Conservation (phyloP, 2,113 vertebrate genomes). For the Platycercus adscitus region DNA sequence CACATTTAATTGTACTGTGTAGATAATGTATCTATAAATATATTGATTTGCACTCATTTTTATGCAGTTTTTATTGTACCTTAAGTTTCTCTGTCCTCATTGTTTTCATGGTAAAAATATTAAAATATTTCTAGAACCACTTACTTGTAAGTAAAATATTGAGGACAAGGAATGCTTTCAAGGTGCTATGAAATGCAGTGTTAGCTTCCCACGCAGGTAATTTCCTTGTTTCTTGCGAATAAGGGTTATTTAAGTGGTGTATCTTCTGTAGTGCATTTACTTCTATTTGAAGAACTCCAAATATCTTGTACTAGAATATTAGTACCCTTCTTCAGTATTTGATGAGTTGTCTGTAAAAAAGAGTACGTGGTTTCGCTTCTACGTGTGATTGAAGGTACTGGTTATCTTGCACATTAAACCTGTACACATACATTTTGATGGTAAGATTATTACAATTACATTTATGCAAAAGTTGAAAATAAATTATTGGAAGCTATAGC, state of each 20-base stretch:
- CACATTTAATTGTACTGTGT: not conserved
- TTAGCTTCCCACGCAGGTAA: not conserved
- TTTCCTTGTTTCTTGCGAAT: not conserved
- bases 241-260: not conserved
- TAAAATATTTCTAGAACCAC: not conserved
- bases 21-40: not conserved
- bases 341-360: not conserved
- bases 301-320: not conserved
- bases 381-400: not conserved
- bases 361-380: not conserved
- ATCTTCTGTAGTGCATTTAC: not conserved
- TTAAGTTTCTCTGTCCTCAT: not conserved
- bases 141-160: not conserved
- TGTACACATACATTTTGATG: not conserved
- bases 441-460: not conserved
- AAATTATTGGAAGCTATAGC: not conserved
- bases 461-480: not conserved
- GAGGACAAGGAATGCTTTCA: not conserved
- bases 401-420: not conserved
- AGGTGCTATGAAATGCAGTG: not conserved
- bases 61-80: not conserved
- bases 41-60: conserved; percentile 52
- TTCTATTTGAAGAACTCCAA: not conserved
- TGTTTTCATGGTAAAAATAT: not conserved
- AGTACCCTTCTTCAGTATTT: not conserved